Percentiles rank a stretch among this genome's conserved stretches.
Evolutionary conservation across 2,888 invertebrate genomes (phyloP).

Genomic region (Poecilobothrus nobilitatus): DNA sequence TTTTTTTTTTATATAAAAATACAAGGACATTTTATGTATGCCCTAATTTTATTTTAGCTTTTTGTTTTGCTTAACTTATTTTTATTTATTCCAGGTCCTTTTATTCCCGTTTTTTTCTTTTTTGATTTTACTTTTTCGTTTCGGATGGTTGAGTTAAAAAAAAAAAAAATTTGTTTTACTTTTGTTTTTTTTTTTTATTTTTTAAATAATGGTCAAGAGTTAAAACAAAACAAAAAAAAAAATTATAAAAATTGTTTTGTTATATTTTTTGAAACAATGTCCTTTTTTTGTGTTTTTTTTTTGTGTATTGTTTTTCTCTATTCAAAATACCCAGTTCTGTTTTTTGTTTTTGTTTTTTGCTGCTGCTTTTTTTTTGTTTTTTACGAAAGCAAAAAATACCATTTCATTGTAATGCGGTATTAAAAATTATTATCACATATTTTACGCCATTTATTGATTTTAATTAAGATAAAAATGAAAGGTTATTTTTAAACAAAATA

Average conservation of each 20-base stretch:
- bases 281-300: not conserved
- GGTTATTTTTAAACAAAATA: not conserved
- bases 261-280: not conserved
- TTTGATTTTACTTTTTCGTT: no score
- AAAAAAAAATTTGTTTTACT: no score
- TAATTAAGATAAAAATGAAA: constrained; percentile 24
- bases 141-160: no score
- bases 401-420: constrained; percentile 10
- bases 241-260: no score
- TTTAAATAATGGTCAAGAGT: not conserved
- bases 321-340: not conserved
- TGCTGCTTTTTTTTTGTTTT: not conserved
- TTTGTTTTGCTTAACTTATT: no score
- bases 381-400: not conserved
- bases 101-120: no score
- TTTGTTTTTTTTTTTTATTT: not conserved
- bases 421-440: constrained; percentile 24
- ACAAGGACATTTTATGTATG: no score
- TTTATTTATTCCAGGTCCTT: no score
- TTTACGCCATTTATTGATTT: constrained; percentile 24
- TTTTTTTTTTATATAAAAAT: no score
- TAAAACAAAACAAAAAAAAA: no score
- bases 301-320: not conserved
- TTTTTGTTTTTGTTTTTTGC: not conserved
- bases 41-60: no score